Evolutionary conservation across 1,140 invertebrate species (phyloP), one percentile per base, ranked within the genome.

Genomic region (Heliconius nattereri): DNA sequence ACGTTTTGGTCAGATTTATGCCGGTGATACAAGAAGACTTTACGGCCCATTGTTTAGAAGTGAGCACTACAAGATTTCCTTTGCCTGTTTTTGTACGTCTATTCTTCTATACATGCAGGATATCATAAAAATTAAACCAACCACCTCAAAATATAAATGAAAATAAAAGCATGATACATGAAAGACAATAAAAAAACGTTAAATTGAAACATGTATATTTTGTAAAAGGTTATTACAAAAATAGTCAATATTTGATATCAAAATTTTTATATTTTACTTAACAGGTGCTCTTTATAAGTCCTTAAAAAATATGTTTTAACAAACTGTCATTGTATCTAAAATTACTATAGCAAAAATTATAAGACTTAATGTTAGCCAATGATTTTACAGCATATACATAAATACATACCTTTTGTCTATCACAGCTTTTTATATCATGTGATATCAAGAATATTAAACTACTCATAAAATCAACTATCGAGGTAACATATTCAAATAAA

Each of bases 201-300:
- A 83, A 84, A 86, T 78, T 87, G 79, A 89, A 87, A 84, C 80
- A 83, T 87, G 87, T 92, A 91, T 76, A 76, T 76, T 76, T 76
- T 20, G 84, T 80, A 80, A 89, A 90, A 90, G 86, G 82, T 78
- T 84, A 32, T 86, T 90, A 91, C 86, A 92, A 92, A 92, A 92
- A 92, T 92, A 92, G 86, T 88, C 85, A 85, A 83, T 80, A 81
- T 80, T 66, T 29, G 23, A 23, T 66, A 66, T 66, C 11, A 66
- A 66, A 26, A 66, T 26, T 26, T 66, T 29, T 13, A 66, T 66
- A 66, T 66, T 66, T 66, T 66, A 66, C 60, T 66, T 66, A 66
- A 29, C 60, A 66, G 9, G 54, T 60, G 54, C n/a, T 26, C 26
- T 66, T 29, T 29, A 66, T 66, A 66, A 66, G 11, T 23, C 29